These are phyloP conservation scores for Pandemis heparana DNA, from an alignment of 2,888 invertebrate genomes.

Conservation along the genomic window DNA sequence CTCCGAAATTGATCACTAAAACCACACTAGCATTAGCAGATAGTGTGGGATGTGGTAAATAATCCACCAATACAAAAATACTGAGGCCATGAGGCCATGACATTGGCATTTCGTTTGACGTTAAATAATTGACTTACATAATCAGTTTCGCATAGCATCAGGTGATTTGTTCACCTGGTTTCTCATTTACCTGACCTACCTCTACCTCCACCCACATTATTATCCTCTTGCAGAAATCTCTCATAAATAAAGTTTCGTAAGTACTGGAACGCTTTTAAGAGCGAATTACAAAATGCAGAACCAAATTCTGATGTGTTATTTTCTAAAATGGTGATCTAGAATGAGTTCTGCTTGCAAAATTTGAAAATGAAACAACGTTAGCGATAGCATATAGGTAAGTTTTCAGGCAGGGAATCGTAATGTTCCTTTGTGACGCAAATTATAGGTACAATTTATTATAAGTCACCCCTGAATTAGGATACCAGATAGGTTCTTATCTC, in stretches of 20 bases:
- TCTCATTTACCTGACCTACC: slow-evolving; percentile 27
- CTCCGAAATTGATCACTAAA: neutral
- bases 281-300: neutral
- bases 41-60: neutral
- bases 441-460: too few species aligned
- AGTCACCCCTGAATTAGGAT: too few species aligned
- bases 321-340: too few species aligned
- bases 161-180: slow-evolving; percentile 25
- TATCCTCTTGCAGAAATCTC: neutral
- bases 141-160: slow-evolving; percentile 14
- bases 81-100: slow-evolving; percentile 25
- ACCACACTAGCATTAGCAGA: neutral
- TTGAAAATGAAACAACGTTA: too few species aligned
- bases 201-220: neutral
- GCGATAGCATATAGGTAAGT: too few species aligned
- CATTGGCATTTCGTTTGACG: slow-evolving; percentile 26
- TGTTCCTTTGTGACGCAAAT: too few species aligned
- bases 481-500: too few species aligned
- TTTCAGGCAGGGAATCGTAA: too few species aligned
- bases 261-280: neutral
- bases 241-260: neutral
- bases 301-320: neutral
- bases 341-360: too few species aligned
- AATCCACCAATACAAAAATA: neutral
- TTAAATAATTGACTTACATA: slow-evolving; percentile 18